These are phyloP conservation scores for Pollachius pollachius DNA, from an alignment of 2,113 vertebrate species.

Conservation along the genomic window DNA sequence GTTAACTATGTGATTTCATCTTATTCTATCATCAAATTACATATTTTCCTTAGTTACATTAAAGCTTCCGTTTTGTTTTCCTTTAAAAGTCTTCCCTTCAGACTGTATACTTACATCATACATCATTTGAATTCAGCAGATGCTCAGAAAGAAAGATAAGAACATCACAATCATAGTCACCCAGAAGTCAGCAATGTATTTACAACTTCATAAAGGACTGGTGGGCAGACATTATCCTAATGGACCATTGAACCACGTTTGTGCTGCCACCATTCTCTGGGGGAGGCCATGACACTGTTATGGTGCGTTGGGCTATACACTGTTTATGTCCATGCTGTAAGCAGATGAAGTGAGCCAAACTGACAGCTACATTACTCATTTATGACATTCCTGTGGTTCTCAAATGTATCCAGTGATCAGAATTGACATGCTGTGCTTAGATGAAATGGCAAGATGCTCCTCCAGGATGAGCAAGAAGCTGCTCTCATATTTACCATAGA, in stretches of 20 bases:
- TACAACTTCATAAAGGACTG: too few species aligned
- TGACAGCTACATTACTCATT: conserved; percentile 64
- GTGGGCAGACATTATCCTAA: neutral
- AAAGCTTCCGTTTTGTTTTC: too few species aligned
- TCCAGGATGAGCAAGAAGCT: conserved; percentile 61
- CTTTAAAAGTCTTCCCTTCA: too few species aligned
- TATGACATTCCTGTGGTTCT: conserved; percentile 48
- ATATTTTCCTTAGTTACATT: too few species aligned
- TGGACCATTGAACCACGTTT: conserved; percentile 2
- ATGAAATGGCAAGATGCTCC: conserved; percentile 51
- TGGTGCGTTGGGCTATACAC: conserved; percentile 20
- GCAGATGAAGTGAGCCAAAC: conserved; percentile 45
- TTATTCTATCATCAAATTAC: too few species aligned
- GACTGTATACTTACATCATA: too few species aligned
- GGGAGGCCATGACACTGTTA: conserved; percentile 29
- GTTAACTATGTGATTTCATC: too few species aligned
- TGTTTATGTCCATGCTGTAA: conserved; percentile 33
- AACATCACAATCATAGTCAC: too few species aligned
- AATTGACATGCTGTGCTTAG: conserved; percentile 37
- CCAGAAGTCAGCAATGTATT: too few species aligned
- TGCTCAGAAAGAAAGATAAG: too few species aligned
- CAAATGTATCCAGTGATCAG: conserved; percentile 51
- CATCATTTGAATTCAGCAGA: too few species aligned
- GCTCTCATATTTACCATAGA: conserved; percentile 62
- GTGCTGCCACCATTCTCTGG: conserved; percentile 15